Base-by-base conservation (phyloP, 1,140 invertebrate species). In the Aphis craccivora region DNA sequence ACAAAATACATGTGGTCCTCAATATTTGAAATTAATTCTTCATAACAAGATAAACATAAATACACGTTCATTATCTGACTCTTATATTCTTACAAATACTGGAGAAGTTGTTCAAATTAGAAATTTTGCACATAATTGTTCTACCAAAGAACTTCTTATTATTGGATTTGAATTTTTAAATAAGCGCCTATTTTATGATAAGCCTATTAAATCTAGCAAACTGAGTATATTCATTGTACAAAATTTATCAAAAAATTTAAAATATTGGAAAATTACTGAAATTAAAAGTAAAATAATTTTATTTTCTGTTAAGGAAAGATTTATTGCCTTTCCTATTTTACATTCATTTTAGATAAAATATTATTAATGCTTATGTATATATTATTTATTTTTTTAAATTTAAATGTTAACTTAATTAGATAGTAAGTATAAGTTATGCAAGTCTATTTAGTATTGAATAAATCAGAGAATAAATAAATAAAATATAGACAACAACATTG, bases 221-320 rank as follows among this genome's bases (percentile, higher is more conserved):
- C 30, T 87, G 4, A 45, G 30, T 48, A 30, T 43, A n/a, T 87
- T 87, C 45, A 30, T 87, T 4, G 84, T 48, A 45, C 22, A 87
- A 30, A 87, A 45, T 45, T 48, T 87, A 87, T 87, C 84, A 43
- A 87, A 48, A 45, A 48, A 87, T 22, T 45, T 87, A 87, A 25
- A 87, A 25, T 43, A 87, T 43, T 87, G 83, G 23, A 48, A 87
- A 87, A 45, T 35, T 37, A 81, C 76, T 5, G 76, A 37, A 20
- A 81, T 37, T 18, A 20, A 81, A 81, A 81, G 6, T 20, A 81
- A 81, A 81, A 81, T 37, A 0, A 81, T 37, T 35, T 81, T 81
- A n/a, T 81, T 81, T 81, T 37, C 14, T 81, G 14, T 81, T 37
- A 22, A 81, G 35, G 76, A 81, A 14, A 22, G 35, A n/a, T 81